phyloP scores from a whole-genome alignment of 2,113 vertebrate species.

The Caracal caracal region DNA sequence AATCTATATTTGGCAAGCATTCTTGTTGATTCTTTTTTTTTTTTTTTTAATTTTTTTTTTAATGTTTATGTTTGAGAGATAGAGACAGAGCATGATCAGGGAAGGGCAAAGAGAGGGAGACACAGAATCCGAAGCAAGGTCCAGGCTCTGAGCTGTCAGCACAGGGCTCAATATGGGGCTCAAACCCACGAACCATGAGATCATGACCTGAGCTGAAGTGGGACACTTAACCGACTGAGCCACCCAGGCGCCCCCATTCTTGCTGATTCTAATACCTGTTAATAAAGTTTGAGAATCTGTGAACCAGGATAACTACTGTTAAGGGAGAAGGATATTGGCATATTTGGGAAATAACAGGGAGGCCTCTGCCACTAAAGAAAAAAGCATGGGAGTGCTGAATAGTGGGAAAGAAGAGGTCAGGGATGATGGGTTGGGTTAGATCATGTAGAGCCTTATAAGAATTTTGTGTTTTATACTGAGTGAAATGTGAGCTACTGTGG shows the following conservation, averaged over 20 bases:
- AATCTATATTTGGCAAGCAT: neutral
- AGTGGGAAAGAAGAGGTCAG: neutral
- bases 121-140: no score
- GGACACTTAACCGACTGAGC: no score
- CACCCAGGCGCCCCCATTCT: neutral
- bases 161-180: no score
- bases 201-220: no score
- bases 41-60: no score
- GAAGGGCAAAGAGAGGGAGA: no score
- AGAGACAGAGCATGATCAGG: no score
- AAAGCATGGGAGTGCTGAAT: neutral
- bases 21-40: neutral
- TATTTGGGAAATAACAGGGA: neutral
- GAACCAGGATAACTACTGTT: neutral
- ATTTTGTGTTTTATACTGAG: neutral
- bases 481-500: neutral
- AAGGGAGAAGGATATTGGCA: neutral
- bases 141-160: no score
- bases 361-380: neutral
- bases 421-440: neutral
- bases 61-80: no score
- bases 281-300: slow-evolving; percentile 31
- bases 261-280: neutral
- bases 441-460: neutral
- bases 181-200: no score